phyloP scores from a whole-genome alignment of 2,888 invertebrate genomes.

The Sinopyrophorus schimmeli region DNA sequence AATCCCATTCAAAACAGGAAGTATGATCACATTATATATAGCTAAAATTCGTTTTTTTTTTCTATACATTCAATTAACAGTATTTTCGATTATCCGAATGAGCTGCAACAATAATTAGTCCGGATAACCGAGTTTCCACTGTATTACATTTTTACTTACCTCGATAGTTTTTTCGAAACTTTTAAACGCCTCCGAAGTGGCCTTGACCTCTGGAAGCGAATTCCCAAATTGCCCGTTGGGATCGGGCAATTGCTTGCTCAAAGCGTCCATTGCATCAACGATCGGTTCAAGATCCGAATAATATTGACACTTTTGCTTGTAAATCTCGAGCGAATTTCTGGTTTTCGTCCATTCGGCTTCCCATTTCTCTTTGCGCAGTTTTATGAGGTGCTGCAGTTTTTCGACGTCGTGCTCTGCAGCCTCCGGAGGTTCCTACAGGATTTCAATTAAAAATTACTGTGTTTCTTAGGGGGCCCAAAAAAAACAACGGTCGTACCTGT shows the following conservation, averaged over 20 bases:
- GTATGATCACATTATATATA: too few relatives aligned
- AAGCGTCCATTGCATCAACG: conserved; percentile 69
- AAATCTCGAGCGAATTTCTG: conserved; percentile 65
- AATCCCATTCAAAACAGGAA: too few relatives aligned
- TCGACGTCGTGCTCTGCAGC: conserved; percentile 71
- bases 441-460: conserved; percentile 43
- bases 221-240: conserved; percentile 73
- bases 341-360: conserved; percentile 65
- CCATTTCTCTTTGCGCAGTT: conserved; percentile 65
- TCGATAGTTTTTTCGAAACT: conserved; percentile 78
- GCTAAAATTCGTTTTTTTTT: too few relatives aligned
- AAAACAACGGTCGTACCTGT: conserved; percentile 54
- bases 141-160: too few relatives aligned
- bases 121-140: too few relatives aligned
- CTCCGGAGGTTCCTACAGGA: conserved; percentile 63
- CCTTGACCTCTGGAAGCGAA: conserved; percentile 69
- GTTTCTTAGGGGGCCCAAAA: background rate
- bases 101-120: too few relatives aligned
- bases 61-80: too few relatives aligned
- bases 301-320: conserved; percentile 67
- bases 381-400: conserved; percentile 66
- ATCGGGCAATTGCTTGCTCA: conserved; percentile 65
- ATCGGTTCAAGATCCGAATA: conserved; percentile 71
- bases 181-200: conserved; percentile 70
- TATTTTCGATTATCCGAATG: too few relatives aligned